These are phyloP conservation scores for Anguilla marmorata DNA, from an alignment of 2,797 vertebrate genomes.

Conservation along the genomic window DNA sequence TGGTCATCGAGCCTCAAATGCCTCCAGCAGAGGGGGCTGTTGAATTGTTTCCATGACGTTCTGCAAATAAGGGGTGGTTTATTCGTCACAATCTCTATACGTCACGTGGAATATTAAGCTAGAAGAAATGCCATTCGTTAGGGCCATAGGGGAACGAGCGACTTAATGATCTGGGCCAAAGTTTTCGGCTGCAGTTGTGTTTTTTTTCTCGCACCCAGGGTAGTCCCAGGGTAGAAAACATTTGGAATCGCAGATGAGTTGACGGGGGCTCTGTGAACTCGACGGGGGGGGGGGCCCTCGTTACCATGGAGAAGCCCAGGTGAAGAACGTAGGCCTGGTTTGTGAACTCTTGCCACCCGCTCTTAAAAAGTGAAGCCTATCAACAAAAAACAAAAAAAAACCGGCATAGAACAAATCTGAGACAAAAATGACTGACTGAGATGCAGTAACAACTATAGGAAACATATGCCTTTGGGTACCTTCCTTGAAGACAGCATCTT, in stretches of 20 bases:
- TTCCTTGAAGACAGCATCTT: neutral
- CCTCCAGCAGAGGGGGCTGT: constrained; percentile 33
- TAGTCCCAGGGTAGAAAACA: neutral
- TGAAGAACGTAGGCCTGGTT: neutral
- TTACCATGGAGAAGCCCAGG: constrained; percentile 21
- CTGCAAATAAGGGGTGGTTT: neutral
- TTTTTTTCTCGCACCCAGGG: neutral
- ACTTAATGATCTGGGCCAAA: neutral
- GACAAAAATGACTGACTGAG: neutral
- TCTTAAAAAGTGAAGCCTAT: neutral
- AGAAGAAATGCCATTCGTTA: neutral
- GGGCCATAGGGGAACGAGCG: neutral
- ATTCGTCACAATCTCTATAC: neutral
- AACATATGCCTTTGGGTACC: neutral
- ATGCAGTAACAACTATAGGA: neutral
- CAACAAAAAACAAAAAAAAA: neutral
- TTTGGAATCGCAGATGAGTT: constrained; percentile 9
- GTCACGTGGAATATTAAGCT: constrained; percentile 6
- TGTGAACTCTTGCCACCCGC: neutral
- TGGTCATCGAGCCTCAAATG: neutral
- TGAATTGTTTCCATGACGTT: constrained; percentile 15
- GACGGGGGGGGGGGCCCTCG: neutral
- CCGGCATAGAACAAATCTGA: neutral
- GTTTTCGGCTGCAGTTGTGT: neutral
- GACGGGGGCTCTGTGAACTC: neutral